Evolutionary conservation across 2,888 invertebrate species (phyloP), one percentile per base, ranked within the genome.

Genomic region (Zootermopsis nevadensis): DNA sequence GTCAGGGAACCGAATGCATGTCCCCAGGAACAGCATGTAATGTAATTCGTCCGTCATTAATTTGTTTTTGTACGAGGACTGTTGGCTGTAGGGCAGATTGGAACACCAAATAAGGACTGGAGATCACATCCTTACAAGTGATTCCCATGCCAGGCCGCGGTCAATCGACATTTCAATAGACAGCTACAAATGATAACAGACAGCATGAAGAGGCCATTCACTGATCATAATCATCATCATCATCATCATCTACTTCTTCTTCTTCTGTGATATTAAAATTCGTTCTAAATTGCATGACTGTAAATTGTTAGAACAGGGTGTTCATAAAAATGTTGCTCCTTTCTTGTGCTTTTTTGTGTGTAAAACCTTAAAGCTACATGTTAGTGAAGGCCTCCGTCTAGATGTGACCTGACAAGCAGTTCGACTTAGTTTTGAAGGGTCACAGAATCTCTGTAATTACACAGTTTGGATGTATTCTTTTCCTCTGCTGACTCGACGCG

Each of bases 41-140:
- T 69, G 38, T 79, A 38, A 66, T 35, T 79, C 35, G 27, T 31
- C 35, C 31, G 79, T 79, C 79, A 79, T 79, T 79, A 79, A 79
- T 66, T 66, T 79, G 66, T 66, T n/a, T 79, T 74, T 79, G 66
- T 79, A 55, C 79, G 7, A 1, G 7, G 79, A 60, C 79, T 48
- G 60, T 53, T 77, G 55, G 35, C 66, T 42, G 31, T 31, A 60
- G 42, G 38, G 38, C 66, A n/a, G 55, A 53, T 53, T 66, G 55
- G 30, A 35, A 31, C 12, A 22, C 79, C 79, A 3, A 30, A 79
- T 79, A 79, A 66, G 79, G 79, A 31, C 35, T 19, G 31, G 24
- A 24, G 33, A 79, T 60, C 35, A 53, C n/a, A n/a, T n/a, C n/a
- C n/a, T 66, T 79, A 66, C n/a, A 55, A 79, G 27, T 66, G 79